Evolutionary conservation across 2,113 vertebrate species (phyloP).

Genomic region (Procavia capensis): DNA sequence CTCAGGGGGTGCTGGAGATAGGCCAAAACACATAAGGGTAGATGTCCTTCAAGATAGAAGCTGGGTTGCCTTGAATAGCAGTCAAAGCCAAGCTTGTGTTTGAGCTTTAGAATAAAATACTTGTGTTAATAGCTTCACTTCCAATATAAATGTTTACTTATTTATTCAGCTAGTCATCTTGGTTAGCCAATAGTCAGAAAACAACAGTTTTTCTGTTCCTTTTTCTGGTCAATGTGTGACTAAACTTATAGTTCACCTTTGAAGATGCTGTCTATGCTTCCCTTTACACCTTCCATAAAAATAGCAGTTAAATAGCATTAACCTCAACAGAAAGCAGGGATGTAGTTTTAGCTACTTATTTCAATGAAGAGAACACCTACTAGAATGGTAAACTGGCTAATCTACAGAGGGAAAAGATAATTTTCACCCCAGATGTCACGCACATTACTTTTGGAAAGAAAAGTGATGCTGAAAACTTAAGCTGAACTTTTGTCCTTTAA

Average conservation of each 20-base stretch:
- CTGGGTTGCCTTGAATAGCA: slow-evolving; percentile 69
- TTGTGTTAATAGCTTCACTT: slow-evolving; percentile 83
- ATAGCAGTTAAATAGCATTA: slow-evolving; percentile 47
- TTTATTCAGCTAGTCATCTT: slow-evolving; percentile 83
- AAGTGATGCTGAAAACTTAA: not conserved
- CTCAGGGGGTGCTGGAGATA: slow-evolving; percentile 85
- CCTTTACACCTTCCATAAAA: slow-evolving; percentile 30
- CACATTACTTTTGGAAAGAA: not conserved
- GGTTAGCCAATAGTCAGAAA: slow-evolving; percentile 80
- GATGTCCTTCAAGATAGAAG: slow-evolving; percentile 85
- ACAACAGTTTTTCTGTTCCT: slow-evolving; percentile 75
- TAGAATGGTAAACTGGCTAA: not conserved
- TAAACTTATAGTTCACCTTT: slow-evolving; percentile 58
- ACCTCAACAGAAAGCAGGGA: not conserved
- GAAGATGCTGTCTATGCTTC: slow-evolving; percentile 57
- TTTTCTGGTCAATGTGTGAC: slow-evolving; percentile 12
- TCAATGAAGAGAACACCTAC: not conserved
- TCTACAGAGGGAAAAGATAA: not conserved
- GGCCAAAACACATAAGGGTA: slow-evolving; percentile 88
- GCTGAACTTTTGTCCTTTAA: not conserved
- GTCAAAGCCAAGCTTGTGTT: slow-evolving; percentile 80
- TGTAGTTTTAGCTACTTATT: slow-evolving; percentile 23
- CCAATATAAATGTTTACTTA: slow-evolving; percentile 87
- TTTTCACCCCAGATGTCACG: slow-evolving; percentile 55
- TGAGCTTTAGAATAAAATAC: slow-evolving; percentile 86